Conservation (phyloP, 2,888 invertebrate genomes). For the Hetaerina titia region DNA sequence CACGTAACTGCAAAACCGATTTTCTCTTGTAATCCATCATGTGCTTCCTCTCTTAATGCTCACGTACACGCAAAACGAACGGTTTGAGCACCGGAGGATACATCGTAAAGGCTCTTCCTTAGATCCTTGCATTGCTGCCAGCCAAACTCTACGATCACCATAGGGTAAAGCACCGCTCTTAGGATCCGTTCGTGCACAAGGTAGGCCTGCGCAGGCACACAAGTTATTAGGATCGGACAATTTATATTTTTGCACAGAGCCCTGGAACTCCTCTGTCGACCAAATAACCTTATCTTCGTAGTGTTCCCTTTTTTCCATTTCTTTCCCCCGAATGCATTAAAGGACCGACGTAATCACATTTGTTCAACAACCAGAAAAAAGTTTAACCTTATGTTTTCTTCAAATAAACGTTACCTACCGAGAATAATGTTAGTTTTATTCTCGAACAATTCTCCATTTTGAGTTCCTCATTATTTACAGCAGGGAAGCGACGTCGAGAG, state of each 20-base stretch:
- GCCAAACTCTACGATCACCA: not conserved
- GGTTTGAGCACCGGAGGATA: not conserved
- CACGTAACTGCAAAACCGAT: not conserved
- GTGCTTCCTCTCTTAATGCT: not conserved
- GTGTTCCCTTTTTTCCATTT: no score
- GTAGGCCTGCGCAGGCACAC: not conserved
- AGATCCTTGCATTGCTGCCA: not conserved
- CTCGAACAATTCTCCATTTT: no score
- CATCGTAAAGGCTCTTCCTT: not conserved
- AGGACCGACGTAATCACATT: no score
- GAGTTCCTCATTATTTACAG: no score
- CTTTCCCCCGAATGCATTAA: no score
- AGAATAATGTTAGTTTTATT: no score
- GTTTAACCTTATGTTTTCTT: no score
- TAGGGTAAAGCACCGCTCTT: not conserved
- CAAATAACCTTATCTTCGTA: no score
- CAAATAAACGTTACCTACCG: no score
- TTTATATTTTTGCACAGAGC: not conserved
- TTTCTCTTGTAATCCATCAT: not conserved
- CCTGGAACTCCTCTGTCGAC: no score
- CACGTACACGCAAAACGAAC: not conserved
- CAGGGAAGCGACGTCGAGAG: no score
- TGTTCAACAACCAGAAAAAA: no score
- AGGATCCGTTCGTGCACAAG: not conserved
- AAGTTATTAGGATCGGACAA: not conserved